phyloP scores from a whole-genome alignment of 2,888 invertebrate species.

The Leucophenga montana region DNA sequence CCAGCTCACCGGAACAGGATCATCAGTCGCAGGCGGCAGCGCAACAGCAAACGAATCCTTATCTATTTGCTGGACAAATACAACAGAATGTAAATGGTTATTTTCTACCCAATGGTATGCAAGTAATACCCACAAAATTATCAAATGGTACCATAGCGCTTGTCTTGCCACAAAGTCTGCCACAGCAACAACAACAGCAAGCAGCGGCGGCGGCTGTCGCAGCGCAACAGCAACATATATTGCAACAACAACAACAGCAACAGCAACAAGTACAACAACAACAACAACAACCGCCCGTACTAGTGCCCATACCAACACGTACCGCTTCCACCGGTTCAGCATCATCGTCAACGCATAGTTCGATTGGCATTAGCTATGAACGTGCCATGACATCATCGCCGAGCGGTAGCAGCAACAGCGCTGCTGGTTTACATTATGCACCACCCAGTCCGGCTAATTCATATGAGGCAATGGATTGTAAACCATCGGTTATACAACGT shows the following conservation, averaged over 20 bases:
- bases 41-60: conserved; percentile 45
- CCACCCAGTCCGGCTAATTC: conserved; percentile 76
- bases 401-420: conserved; percentile 63
- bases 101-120: conserved; percentile 81
- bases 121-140: conserved; percentile 85
- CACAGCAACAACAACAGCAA: conserved; percentile 61
- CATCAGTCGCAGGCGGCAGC: conserved; percentile 51
- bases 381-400: conserved; percentile 73
- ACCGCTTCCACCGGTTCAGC: conserved; percentile 83
- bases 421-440: conserved; percentile 72
- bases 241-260: conserved; percentile 59
- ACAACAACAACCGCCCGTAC: conserved; percentile 75
- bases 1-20: conserved; percentile 71
- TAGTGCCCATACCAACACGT: conserved; percentile 84
- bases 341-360: conserved; percentile 73
- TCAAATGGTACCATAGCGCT: conserved; percentile 89
- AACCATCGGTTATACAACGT: conserved; percentile 75
- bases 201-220: conserved; percentile 80
- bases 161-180: conserved; percentile 81
- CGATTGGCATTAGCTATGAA: conserved; percentile 74
- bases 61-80: conserved; percentile 63
- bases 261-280: conserved; percentile 75
- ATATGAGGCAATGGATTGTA: conserved; percentile 73
- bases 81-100: conserved; percentile 75
- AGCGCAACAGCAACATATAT: conserved; percentile 67